Evolutionary conservation across 1,140 invertebrate species (phyloP).

Genomic region (Trinorchestia longiramus): DNA sequence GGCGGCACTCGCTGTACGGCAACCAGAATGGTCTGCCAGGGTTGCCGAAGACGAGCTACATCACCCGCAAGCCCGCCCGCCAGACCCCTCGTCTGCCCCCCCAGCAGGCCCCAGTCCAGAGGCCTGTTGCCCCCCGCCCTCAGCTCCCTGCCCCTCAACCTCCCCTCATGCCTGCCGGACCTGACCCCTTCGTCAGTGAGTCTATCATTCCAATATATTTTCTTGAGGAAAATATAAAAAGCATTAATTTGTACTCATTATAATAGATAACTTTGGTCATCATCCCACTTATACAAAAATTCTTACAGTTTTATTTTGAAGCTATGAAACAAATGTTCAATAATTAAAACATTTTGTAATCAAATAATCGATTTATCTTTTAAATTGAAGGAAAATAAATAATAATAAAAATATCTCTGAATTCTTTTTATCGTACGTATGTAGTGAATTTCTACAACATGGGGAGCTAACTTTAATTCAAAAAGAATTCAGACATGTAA

Average conservation of each 20-base stretch:
- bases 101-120: neutral
- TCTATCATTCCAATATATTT: neutral
- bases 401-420: too few relatives aligned
- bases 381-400: too few relatives aligned
- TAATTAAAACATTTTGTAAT: neutral
- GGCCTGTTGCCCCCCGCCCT: neutral
- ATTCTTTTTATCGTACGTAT: too few relatives aligned
- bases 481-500: neutral
- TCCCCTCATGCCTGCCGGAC: constrained; percentile 47
- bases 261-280: neutral
- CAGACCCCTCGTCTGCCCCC: constrained; percentile 31
- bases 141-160: constrained; percentile 2
- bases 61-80: constrained; percentile 21
- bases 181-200: constrained; percentile 55
- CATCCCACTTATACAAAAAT: neutral
- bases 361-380: too few relatives aligned
- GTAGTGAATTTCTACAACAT: too few relatives aligned
- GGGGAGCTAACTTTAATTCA: too few relatives aligned
- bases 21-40: constrained; percentile 57
- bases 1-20: constrained; percentile 53
- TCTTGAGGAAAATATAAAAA: too few relatives aligned
- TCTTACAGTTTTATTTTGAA: neutral
- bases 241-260: too few relatives aligned
- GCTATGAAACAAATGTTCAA: too few relatives aligned
- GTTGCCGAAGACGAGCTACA: constrained; percentile 54